Evolutionary conservation across 1,140 invertebrate genomes (phyloP).

Genomic region (Drosophila ambigua): DNA sequence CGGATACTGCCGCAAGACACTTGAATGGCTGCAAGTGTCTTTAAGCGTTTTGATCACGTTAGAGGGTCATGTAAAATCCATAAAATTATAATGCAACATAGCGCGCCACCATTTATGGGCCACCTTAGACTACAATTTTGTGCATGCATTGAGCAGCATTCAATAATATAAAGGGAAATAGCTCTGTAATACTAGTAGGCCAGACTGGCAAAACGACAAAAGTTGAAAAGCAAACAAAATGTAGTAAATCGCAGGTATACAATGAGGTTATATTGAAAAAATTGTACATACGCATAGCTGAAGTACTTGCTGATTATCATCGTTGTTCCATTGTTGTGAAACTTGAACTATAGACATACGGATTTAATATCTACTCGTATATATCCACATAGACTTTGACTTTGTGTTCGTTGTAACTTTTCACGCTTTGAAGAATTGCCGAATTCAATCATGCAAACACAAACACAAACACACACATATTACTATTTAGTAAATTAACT

Average conservation of each 20-base stretch:
- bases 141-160: conserved; percentile 29
- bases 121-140: conserved; percentile 2
- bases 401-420: conserved; percentile 50
- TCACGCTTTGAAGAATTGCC: conserved; percentile 76
- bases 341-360: conserved; percentile 1
- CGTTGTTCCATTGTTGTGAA: conserved; percentile 54
- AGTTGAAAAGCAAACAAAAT: conserved; percentile 68
- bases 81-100: conserved; percentile 1
- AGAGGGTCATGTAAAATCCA: conserved; percentile 67
- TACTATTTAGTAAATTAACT: conserved; percentile 5
- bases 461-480: conserved; percentile 24
- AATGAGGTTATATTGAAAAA: conserved; percentile 69
- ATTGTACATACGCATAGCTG: conserved; percentile 80
- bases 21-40: conserved; percentile 83
- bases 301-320: conserved; percentile 81
- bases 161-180: conserved; percentile 14
- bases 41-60: conserved; percentile 58
- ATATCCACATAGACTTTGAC: conserved; percentile 29
- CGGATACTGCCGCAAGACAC: conserved; percentile 66
- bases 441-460: conserved; percentile 76
- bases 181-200: conserved; percentile 33
- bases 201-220: conserved; percentile 21
- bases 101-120: conserved; percentile 9
- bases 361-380: not conserved
- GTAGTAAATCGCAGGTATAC: conserved; percentile 79